phyloP scores from a whole-genome alignment of 1,140 invertebrate species.

The Diploscapter pachys region DNA sequence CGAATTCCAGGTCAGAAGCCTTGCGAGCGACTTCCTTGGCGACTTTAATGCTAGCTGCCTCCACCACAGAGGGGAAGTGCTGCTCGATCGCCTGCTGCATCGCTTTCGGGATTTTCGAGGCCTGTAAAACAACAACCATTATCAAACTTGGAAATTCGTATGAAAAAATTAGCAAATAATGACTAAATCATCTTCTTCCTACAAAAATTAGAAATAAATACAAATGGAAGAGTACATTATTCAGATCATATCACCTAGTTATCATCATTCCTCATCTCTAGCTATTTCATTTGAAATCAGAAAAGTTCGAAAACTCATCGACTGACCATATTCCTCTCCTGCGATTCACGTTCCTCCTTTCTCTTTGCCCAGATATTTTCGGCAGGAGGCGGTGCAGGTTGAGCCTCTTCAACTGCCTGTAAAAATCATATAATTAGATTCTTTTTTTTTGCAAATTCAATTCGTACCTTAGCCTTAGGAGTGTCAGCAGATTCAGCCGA shows the following conservation, averaged over 20 bases:
- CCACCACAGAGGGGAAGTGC: constrained; percentile 28
- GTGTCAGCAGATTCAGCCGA: too few species aligned
- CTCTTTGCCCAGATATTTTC: constrained; percentile 56
- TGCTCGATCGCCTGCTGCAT: constrained; percentile 29
- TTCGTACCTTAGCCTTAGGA: too few species aligned
- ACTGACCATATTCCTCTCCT: constrained; percentile 38
- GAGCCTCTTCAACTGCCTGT: constrained; percentile 1
- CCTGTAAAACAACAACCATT: not conserved
- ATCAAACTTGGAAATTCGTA: not conserved
- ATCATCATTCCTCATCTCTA: too few species aligned
- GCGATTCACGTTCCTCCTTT: constrained; percentile 44
- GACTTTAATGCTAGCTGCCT: constrained; percentile 26
- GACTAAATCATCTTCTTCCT: not conserved
- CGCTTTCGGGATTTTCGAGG: constrained; percentile 9
- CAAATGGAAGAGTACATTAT: not conserved
- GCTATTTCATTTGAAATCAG: not conserved
- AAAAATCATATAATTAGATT: too few species aligned
- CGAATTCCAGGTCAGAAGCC: constrained; percentile 26
- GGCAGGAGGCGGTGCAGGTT: constrained; percentile 33
- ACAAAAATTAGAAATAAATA: not conserved
- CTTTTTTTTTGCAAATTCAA: too few species aligned
- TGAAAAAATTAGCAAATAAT: not conserved
- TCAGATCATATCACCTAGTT: not conserved
- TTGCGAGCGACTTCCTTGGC: constrained; percentile 25
- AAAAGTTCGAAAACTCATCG: constrained; percentile 31